Conservation (phyloP, 2,888 invertebrate species). For the Drosophila maculinotata region DNA sequence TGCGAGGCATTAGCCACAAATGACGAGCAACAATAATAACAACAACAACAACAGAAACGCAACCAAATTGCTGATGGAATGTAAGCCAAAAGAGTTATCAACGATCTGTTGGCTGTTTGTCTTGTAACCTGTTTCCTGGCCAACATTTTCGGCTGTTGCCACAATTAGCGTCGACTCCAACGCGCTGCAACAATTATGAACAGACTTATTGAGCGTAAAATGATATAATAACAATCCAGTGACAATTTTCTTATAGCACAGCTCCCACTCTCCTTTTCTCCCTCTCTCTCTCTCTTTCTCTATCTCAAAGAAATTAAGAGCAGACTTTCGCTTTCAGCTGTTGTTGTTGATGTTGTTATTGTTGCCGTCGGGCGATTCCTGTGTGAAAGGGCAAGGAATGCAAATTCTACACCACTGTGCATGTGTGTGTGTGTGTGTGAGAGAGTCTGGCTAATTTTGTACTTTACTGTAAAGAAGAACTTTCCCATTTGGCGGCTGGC, state of each 20-base stretch:
- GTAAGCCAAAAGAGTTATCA: slow-evolving; percentile 42
- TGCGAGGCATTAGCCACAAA: slow-evolving; percentile 53
- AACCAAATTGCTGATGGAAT: slow-evolving; percentile 23
- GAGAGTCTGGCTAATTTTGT: slow-evolving; percentile 56
- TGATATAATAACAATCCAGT: slow-evolving; percentile 54
- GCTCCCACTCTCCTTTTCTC: background rate
- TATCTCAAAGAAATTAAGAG: slow-evolving; percentile 31
- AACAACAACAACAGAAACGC: slow-evolving; percentile 6
- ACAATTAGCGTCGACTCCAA: slow-evolving; percentile 58
- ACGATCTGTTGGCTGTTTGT: slow-evolving; percentile 21
- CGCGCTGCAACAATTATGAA: slow-evolving; percentile 52
- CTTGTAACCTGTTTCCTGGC: slow-evolving; percentile 59
- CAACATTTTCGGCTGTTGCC: slow-evolving; percentile 47
- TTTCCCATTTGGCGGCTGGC: slow-evolving; percentile 55
- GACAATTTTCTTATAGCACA: slow-evolving; percentile 51
- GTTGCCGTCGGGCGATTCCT: slow-evolving; percentile 47
- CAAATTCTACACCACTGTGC: slow-evolving; percentile 28
- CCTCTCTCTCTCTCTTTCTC: background rate
- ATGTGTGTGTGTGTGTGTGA: slow-evolving; percentile 5
- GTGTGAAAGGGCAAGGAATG: slow-evolving; percentile 63
- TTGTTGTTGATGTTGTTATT: slow-evolving; percentile 14
- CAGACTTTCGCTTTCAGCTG: slow-evolving; percentile 55
- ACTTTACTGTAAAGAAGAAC: slow-evolving; percentile 44
- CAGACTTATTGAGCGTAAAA: slow-evolving; percentile 62
- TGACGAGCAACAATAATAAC: slow-evolving; percentile 20